phyloP scores from a whole-genome alignment of 2,113 vertebrate genomes.

The Sturnira hondurensis region DNA sequence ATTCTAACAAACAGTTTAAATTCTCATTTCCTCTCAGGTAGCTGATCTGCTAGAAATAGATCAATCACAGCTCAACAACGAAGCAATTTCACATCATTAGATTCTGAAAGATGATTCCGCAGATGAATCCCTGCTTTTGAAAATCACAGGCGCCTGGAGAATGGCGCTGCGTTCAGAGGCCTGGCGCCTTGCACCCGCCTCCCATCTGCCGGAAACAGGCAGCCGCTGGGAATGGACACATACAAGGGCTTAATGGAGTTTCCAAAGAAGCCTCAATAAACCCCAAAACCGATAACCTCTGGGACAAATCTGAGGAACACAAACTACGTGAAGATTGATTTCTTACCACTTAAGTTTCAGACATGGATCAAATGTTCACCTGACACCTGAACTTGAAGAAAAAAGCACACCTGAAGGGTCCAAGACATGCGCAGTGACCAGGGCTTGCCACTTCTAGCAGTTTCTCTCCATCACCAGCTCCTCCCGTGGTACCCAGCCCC shows the following conservation, averaged over 20 bases:
- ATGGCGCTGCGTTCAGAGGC: background rate
- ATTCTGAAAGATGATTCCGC: background rate
- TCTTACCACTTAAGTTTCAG: background rate
- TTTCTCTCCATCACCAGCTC: background rate
- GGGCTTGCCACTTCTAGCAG: background rate
- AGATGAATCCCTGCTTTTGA: constrained; percentile 12
- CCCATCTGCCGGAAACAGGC: background rate
- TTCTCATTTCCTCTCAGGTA: constrained; percentile 48
- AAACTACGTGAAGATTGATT: background rate
- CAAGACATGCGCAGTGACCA: background rate
- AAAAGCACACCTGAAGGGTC: background rate
- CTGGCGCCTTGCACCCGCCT: background rate
- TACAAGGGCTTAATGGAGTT: background rate
- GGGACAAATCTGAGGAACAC: background rate
- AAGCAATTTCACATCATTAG: background rate
- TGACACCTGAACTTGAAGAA: background rate
- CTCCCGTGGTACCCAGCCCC: background rate
- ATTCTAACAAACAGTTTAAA: constrained; percentile 16
- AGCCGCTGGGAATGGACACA: background rate
- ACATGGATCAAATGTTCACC: background rate
- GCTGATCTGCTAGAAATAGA: constrained; percentile 16
- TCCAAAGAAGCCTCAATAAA: background rate
- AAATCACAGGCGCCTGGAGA: background rate
- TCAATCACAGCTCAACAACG: background rate
- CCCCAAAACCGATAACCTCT: background rate